Base-by-base conservation (phyloP, 2,888 invertebrate species). In the Saturnia pavonia region DNA sequence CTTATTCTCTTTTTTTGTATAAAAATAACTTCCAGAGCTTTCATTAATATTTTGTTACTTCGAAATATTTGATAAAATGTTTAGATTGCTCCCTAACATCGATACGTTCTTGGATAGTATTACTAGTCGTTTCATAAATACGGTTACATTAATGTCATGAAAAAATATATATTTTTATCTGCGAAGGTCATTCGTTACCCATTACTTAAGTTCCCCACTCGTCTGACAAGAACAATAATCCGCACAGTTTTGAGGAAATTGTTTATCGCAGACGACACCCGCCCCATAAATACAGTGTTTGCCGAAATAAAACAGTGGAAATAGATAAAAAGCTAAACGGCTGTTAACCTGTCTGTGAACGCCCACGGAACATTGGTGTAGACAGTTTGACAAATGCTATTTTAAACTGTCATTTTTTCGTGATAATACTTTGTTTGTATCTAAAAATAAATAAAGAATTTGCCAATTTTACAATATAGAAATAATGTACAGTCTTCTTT, bases 211-310 rank as follows among this genome's bases (percentile, higher is more conserved):
- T 81, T 84, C 87, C 88, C 88, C 85, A 82, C 84, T 85, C 85
- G 82, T 83, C 87, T 85, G 89, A 88, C 88, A 89, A 86, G 88
- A 91, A 91, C 93, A 92, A 92, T 92, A 91, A 93, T 92, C 90
- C 88, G 78, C 81, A 85, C 88, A 88, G 82, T 90, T 91, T 89
- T 86, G 86, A 89, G 89, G 88, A 88, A 88, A 91, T 87, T 86
- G 87, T 91, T 94, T 94, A 94, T 94, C 94, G 86, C 86, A 75
- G 77, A 79, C 82, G 85, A 87, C 94, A 94, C 91, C 89, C 92
- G 85, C 84, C 84, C 85, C 91, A 91, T 93, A 93, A 94, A 94
- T 92, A 91, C 84, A 80, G 82, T 75, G 83, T 84, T 83, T 80
- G 83, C 84, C 80, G 82, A 85, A 91, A 90, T 90, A 90, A 91